phyloP scores from a whole-genome alignment of 2,113 vertebrate genomes.

The Paratilapia polleni region DNA sequence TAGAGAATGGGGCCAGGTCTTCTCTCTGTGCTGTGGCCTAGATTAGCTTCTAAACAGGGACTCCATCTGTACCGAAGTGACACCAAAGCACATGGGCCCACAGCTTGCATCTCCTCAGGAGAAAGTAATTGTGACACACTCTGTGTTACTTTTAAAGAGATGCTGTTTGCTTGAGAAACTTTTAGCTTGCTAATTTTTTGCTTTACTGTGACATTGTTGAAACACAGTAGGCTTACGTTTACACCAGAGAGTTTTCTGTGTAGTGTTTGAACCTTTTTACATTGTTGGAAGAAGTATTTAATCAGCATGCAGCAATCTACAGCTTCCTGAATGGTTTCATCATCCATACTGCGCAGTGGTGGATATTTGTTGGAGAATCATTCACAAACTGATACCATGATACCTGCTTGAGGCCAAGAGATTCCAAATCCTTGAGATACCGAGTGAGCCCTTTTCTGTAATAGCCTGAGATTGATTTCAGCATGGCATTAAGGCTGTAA shows the following conservation, averaged over 20 bases:
- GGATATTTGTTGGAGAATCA: conserved; percentile 28
- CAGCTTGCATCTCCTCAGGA: conserved; percentile 1
- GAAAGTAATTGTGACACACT: conserved; percentile 35
- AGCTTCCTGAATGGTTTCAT: background rate
- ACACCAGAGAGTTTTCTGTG: background rate
- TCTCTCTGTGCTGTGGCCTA: conserved; percentile 62
- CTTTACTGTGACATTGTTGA: background rate
- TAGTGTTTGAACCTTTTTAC: background rate
- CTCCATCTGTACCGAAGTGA: conserved; percentile 48
- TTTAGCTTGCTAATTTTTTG: background rate
- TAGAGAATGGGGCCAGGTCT: conserved; percentile 58
- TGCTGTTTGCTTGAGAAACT: background rate
- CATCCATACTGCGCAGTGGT: conserved; percentile 11
- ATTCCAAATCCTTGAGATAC: conserved; percentile 54
- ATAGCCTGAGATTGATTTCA: conserved; percentile 58
- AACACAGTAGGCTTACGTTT: background rate
- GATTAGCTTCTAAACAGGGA: conserved; percentile 55
- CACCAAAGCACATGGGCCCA: conserved; percentile 35
- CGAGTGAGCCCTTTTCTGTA: conserved; percentile 23
- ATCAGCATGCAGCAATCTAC: background rate
- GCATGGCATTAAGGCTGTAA: conserved; percentile 33
- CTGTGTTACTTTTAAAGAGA: conserved; percentile 17
- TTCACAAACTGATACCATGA: conserved; percentile 23
- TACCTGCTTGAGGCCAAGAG: conserved; percentile 44
- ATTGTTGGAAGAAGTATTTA: background rate